Evolutionary conservation across 2,113 vertebrate species (phyloP), one percentile per base, ranked within the genome.

Genomic region (Tupaia chinensis): DNA sequence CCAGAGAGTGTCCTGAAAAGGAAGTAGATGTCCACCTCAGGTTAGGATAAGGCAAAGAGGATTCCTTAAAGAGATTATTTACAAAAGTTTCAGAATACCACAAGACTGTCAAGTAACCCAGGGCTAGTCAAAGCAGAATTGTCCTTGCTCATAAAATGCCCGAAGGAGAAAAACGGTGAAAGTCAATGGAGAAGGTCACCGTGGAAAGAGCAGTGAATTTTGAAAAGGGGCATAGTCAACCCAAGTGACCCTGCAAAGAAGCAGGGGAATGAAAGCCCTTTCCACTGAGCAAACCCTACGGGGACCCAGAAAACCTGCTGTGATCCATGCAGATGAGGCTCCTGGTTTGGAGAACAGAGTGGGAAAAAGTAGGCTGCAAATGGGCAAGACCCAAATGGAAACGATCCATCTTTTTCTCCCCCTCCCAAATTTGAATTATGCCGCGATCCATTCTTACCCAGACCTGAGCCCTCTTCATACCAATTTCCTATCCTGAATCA

Each of bases 1-100:
- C 44, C 58, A 69, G 29, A 34, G 0, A 23, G 22, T 54, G 16
- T 70, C 8, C 4, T 44, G 73, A 72, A 58, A 87, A 94, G 66
- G 15, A 84, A 94, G 87, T 8, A 91, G 17, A 76, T 63, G 12
- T 56, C 44, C 27, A 1, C 78, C 19, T n/a, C 84, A 81, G 14
- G 44, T 56, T 63, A 93, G 23, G 1, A 61, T 56, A 56, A 54
- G 70, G n/a, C 56, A 54, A 89, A 96, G 29, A 96, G 1, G 15
- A 1, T 29, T 78, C 79, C 74, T 63, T 15, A 87, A 79, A 83
- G n/a, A 87, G 29, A 94, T 80, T 63, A 87, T 78, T 89, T 89
- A 29, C 32, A 53, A 78, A 84, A 69, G 12, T 56, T 88, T 84
- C 12, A 77, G 11, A 66, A 84, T 1, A 87, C 10, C 25, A 19